Evolutionary conservation across 2,888 invertebrate species (phyloP).

Genomic region (Aleiodes testaceus): DNA sequence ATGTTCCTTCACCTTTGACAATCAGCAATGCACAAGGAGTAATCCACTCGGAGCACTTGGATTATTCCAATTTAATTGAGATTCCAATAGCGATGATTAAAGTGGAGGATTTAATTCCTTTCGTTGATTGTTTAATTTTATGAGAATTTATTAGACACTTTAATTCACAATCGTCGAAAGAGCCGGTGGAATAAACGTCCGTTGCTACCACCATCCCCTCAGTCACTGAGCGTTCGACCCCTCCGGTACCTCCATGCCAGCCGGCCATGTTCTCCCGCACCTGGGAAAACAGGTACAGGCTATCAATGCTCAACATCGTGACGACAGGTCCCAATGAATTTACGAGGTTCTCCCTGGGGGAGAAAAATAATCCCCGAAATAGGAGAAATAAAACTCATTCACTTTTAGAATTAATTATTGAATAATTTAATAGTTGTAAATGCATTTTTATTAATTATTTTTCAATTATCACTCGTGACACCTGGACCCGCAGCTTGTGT

Average conservation of each 20-base stretch:
- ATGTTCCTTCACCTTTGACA: too few species aligned
- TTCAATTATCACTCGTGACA: constrained; percentile 35
- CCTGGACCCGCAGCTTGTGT: constrained; percentile 53
- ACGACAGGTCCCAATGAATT: constrained; percentile 43
- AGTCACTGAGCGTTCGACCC: constrained; percentile 50
- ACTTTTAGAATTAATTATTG: too few species aligned
- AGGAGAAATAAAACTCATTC: too few species aligned
- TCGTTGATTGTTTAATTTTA: too few species aligned
- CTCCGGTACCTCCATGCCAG: constrained; percentile 41
- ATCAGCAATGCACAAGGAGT: neutral
- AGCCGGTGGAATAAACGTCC: constrained; percentile 43
- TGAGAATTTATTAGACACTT: too few species aligned
- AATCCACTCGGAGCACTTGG: neutral
- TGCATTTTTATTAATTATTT: neutral
- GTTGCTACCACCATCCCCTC: constrained; percentile 53
- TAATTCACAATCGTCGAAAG: constrained; percentile 10
- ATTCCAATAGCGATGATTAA: too few species aligned
- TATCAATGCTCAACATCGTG: constrained; percentile 45
- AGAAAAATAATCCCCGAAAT: neutral
- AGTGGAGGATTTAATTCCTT: too few species aligned
- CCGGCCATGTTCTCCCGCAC: constrained; percentile 54
- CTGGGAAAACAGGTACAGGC: constrained; percentile 38
- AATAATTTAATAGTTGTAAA: too few species aligned
- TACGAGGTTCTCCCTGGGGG: neutral
- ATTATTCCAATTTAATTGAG: neutral